Percentiles rank a stretch among this genome's conserved stretches.
phyloP scores from a whole-genome alignment of 1,140 invertebrate species.

The Platyura marginata region DNA sequence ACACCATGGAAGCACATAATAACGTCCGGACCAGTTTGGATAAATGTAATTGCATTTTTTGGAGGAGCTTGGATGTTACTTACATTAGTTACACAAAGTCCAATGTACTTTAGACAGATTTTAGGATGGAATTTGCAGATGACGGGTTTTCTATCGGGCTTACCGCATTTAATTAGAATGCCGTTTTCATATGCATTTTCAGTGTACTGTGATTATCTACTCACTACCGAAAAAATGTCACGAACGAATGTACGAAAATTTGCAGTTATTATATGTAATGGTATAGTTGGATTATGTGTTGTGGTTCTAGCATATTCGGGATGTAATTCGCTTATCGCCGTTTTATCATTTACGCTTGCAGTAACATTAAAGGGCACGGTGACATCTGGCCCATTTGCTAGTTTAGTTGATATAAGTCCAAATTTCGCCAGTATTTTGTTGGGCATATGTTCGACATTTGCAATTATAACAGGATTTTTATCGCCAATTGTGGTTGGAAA shows the following conservation, averaged over 20 bases:
- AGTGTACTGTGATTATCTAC: conserved; percentile 36
- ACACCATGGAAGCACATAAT: conserved; percentile 58
- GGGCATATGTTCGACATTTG: conserved; percentile 34
- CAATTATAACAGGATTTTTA: conserved; percentile 31
- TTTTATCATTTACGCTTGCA: conserved; percentile 38
- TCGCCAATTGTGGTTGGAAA: conserved; percentile 37
- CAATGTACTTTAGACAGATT: conserved; percentile 68
- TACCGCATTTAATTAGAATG: conserved; percentile 44
- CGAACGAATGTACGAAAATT: conserved; percentile 42
- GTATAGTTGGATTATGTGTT: conserved; percentile 33
- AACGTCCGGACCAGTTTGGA: conserved; percentile 56
- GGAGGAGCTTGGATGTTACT: conserved; percentile 51
- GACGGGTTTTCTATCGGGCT: conserved; percentile 40
- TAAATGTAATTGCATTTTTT: conserved; percentile 55
- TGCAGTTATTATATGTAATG: conserved; percentile 37
- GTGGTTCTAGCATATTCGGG: conserved; percentile 38
- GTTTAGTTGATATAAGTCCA: conserved; percentile 41
- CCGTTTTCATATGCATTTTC: conserved; percentile 38
- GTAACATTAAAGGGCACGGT: conserved; percentile 40
- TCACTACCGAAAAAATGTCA: conserved; percentile 33
- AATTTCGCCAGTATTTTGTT: conserved; percentile 42
- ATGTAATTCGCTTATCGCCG: conserved; percentile 36
- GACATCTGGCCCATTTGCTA: conserved; percentile 40
- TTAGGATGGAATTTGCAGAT: conserved; percentile 62
- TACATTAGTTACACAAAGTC: conserved; percentile 48